phyloP scores from a whole-genome alignment of 2,113 vertebrate genomes.

The Myotis lucifugus region DNA sequence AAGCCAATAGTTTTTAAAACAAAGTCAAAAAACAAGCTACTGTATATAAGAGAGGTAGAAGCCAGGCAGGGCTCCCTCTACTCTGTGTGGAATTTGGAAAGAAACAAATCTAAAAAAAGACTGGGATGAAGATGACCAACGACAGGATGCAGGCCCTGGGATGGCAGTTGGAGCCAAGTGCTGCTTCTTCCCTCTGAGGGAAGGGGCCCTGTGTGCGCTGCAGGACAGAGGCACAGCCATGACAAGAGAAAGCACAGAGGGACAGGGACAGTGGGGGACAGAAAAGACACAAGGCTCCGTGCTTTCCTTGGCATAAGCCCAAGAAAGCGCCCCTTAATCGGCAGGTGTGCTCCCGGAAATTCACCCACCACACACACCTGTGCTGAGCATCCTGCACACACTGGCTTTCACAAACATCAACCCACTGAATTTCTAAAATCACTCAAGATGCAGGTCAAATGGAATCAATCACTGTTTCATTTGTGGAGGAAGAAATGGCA shows the following conservation, averaged over 20 bases:
- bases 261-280: not conserved
- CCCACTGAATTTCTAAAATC: not conserved
- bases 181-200: not conserved
- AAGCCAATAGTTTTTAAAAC: slow-evolving; percentile 74
- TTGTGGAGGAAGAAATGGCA: not conserved
- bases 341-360: fast-evolving
- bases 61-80: not conserved
- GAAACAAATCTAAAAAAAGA: not conserved
- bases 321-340: not conserved
- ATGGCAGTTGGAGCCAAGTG: fast-evolving
- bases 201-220: fast-evolving
- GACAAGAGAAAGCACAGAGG: not conserved
- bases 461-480: fast-evolving
- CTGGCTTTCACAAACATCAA: fast-evolving
- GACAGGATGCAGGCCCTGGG: not conserved
- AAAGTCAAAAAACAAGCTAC: slow-evolving; percentile 75
- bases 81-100: not conserved
- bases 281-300: fast-evolving
- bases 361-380: fast-evolving
- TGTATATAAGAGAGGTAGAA: slow-evolving; percentile 39
- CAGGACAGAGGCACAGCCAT: fast-evolving
- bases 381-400: fast-evolving
- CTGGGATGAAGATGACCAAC: fast-evolving
- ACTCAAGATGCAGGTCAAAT: fast-evolving
- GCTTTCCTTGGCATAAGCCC: not conserved